Evolutionary conservation across 2,113 vertebrate species (phyloP).

Genomic region (Ptilorrhoa leucosticta): DNA sequence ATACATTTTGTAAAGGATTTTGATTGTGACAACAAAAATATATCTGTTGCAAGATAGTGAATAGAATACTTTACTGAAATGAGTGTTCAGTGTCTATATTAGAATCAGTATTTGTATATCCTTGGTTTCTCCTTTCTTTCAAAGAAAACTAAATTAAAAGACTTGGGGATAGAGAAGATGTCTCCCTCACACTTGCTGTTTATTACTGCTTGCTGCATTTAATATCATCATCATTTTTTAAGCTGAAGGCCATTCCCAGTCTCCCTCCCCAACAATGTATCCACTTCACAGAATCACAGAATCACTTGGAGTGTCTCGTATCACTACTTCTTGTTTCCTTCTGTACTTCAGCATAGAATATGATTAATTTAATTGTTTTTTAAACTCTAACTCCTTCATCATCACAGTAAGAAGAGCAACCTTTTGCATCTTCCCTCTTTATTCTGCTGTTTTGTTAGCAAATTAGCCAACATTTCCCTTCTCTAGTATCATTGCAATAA

Average conservation of each 20-base stretch:
- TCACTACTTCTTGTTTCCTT: background rate
- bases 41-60: background rate
- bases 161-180: background rate
- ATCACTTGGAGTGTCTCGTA: background rate
- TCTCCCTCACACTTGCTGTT: background rate
- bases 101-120: background rate
- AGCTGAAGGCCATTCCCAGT: background rate
- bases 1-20: background rate
- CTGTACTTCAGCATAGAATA: background rate
- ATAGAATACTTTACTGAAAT: background rate
- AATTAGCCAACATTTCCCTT: background rate
- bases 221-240: background rate
- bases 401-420: background rate
- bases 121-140: conserved; percentile 27
- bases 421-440: background rate
- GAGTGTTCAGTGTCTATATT: background rate
- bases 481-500: background rate
- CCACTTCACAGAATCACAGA: too few relatives aligned
- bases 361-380: background rate
- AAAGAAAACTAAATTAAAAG: conserved; percentile 16
- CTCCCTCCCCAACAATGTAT: background rate
- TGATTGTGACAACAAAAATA: background rate
- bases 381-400: background rate
- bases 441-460: background rate
- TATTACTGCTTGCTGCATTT: background rate